These are phyloP conservation scores for Tauraco hartlaubi DNA, from an alignment of 2,797 vertebrate genomes.

Conservation along the genomic window DNA sequence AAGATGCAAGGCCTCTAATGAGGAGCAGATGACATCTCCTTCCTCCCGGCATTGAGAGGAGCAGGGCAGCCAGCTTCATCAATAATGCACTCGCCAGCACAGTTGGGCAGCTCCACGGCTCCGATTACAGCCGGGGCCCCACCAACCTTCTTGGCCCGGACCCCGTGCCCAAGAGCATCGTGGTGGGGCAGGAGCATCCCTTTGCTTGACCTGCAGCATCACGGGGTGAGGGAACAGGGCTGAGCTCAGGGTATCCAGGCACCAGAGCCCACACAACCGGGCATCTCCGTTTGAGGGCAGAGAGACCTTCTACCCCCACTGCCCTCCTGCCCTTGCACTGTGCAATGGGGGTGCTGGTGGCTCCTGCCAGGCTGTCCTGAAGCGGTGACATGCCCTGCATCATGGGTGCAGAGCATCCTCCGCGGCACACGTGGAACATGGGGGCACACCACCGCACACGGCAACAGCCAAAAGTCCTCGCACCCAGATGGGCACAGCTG, in stretches of 20 bases:
- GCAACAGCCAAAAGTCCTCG: accelerated
- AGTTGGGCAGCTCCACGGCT: neutral
- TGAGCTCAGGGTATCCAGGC: neutral
- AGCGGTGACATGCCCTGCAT: neutral
- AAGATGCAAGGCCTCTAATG: slow-evolving; percentile 79
- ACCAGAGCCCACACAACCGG: neutral
- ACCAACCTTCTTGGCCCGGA: accelerated
- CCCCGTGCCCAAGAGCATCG: accelerated
- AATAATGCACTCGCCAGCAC: slow-evolving; percentile 43
- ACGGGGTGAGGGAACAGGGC: neutral
- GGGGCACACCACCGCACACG: accelerated
- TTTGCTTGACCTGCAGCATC: neutral
- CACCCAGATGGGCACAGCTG: neutral
- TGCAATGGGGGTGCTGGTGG: accelerated
- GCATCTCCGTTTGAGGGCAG: neutral
- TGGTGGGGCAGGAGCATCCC: neutral
- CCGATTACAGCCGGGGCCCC: neutral
- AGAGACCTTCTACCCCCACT: neutral
- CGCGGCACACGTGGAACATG: neutral
- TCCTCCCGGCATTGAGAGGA: neutral
- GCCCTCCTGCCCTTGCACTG: neutral
- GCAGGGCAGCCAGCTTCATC: neutral
- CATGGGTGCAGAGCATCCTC: accelerated
- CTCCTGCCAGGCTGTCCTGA: neutral
- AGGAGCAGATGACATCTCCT: slow-evolving; percentile 78